A percentile compares a stretch with the other conserved stretches of the same genome.
Conservation (phyloP, 2,797 vertebrate species). For the Amazona finschi region DNA sequence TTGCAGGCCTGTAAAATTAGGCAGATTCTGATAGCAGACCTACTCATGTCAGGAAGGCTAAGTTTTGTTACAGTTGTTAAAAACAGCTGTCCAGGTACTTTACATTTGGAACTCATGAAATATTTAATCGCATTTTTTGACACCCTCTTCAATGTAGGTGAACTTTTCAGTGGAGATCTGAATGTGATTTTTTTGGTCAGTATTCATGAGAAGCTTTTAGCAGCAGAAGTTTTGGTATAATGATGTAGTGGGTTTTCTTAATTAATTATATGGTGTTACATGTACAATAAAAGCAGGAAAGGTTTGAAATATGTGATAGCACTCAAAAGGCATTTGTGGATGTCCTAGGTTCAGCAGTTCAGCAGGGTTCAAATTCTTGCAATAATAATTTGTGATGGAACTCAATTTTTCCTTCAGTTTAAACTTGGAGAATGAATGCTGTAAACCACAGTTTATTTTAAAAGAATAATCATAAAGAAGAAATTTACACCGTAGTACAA, state of each 20-base stretch:
- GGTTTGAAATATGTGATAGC: background rate
- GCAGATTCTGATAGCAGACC: background rate
- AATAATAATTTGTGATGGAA: background rate
- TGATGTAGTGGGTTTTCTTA: background rate
- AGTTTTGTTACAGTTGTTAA: background rate
- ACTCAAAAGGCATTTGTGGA: background rate
- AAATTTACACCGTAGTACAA: background rate
- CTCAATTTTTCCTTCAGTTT: background rate
- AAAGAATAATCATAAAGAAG: background rate
- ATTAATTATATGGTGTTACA: background rate
- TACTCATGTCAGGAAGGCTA: background rate
- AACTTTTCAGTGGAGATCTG: background rate
- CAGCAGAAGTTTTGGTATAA: background rate
- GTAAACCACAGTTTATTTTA: background rate
- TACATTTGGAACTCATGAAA: background rate
- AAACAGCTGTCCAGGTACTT: background rate
- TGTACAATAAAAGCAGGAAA: background rate
- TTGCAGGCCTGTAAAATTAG: background rate
- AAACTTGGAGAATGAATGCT: background rate
- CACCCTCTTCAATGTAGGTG: background rate
- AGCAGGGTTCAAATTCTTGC: background rate
- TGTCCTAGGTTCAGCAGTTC: background rate
- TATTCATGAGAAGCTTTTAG: background rate
- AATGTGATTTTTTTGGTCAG: background rate
- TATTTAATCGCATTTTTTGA: background rate